phyloP scores from a whole-genome alignment of 2,113 vertebrate genomes.

The Lonchura striata region DNA sequence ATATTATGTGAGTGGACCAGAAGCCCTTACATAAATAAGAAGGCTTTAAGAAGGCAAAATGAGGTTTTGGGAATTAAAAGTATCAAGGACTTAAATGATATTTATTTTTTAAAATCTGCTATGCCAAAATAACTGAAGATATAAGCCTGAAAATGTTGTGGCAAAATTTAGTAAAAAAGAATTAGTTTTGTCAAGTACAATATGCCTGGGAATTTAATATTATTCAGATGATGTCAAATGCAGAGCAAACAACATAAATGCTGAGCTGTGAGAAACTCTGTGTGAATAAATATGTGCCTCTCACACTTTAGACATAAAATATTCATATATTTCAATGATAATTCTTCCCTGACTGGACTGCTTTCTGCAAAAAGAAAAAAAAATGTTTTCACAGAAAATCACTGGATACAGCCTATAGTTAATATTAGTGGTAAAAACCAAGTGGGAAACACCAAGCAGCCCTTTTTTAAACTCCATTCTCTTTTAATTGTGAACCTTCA shows the following conservation, averaged over 20 bases:
- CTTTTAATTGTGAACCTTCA: slow-evolving; percentile 33
- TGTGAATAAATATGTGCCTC: slow-evolving; percentile 39
- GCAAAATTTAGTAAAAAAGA: background rate
- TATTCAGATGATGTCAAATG: slow-evolving; percentile 33
- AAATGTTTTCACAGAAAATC: background rate
- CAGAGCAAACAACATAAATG: slow-evolving; percentile 48
- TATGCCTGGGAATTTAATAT: background rate
- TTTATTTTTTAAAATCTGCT: background rate
- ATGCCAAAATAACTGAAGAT: background rate
- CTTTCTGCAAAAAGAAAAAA: background rate
- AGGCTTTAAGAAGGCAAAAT: background rate
- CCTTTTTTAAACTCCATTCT: slow-evolving; percentile 7
- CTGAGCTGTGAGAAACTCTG: slow-evolving; percentile 45
- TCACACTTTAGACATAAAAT: slow-evolving; percentile 29
- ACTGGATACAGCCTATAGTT: background rate
- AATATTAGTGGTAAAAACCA: background rate
- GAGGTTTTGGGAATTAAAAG: background rate
- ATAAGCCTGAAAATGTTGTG: background rate
- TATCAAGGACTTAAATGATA: background rate
- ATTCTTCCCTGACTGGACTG: background rate
- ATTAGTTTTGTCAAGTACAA: slow-evolving; percentile 16
- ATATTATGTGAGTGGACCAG: background rate
- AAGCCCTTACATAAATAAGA: background rate
- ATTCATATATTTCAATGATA: slow-evolving; percentile 16
- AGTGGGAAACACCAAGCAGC: background rate